Conservation (phyloP, 2,888 invertebrate species). For the Eilema griseolum region DNA sequence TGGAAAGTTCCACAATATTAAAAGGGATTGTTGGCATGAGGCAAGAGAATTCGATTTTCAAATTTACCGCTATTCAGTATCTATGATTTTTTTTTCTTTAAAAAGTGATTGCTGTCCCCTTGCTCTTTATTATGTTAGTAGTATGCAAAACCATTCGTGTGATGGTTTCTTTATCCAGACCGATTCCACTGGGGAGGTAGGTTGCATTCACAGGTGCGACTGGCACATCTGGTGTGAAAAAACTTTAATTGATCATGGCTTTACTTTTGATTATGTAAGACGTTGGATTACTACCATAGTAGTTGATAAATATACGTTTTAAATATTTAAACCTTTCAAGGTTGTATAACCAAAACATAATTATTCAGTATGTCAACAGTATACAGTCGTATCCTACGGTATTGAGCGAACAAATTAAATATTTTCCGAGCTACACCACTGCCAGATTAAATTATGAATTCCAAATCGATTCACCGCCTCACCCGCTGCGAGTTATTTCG, state of each 20-base stretch:
- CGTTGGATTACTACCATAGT: not conserved
- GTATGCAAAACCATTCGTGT: not conserved
- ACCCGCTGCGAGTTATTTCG: conserved; percentile 68
- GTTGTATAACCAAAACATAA: conserved; percentile 26
- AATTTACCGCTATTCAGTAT: not conserved
- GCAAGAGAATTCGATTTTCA: not conserved
- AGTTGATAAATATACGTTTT: not conserved
- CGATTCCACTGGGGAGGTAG: not conserved
- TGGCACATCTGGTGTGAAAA: not conserved
- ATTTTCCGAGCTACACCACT: conserved; percentile 58
- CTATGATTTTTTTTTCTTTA: not conserved
- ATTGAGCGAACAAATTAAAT: conserved; percentile 66
- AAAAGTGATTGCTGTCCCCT: not conserved
- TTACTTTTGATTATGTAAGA: not conserved
- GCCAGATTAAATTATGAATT: conserved; percentile 79
- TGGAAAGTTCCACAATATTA: conserved; percentile 4
- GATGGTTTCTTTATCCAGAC: not conserved
- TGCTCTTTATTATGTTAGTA: not conserved
- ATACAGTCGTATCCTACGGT: conserved; percentile 55
- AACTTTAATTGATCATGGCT: not conserved
- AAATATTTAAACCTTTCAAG: not conserved
- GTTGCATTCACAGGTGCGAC: not conserved
- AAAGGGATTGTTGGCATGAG: conserved; percentile 7
- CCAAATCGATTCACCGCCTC: conserved; percentile 71
- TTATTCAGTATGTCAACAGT: conserved; percentile 43